These are phyloP conservation scores for Stegana nigrithorax DNA, from an alignment of 2,888 invertebrate genomes.

Conservation along the genomic window DNA sequence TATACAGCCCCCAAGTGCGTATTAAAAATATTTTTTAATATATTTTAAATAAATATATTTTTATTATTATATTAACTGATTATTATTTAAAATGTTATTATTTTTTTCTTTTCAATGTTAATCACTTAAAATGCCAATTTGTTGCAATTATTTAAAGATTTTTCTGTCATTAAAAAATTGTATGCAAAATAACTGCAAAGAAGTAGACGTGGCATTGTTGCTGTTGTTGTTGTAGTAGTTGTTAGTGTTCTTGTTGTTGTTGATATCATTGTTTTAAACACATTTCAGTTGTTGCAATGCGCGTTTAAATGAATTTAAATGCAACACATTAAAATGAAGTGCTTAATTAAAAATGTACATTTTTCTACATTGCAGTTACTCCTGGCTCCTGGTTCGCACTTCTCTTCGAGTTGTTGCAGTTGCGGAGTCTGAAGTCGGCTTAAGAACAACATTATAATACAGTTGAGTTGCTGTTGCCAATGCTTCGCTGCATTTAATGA, in stretches of 20 bases:
- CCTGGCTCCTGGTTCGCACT: neutral
- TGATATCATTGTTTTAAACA: slow-evolving; percentile 4
- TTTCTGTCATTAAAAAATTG: no score
- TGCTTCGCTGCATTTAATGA: no score
- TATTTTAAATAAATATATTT: neutral
- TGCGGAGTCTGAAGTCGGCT: neutral
- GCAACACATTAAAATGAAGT: slow-evolving; percentile 39
- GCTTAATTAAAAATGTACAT: slow-evolving; percentile 37
- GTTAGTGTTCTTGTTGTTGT: neutral
- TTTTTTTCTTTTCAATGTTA: neutral
- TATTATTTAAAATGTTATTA: neutral
- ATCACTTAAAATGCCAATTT: slow-evolving; percentile 7
- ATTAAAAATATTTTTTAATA: neutral
- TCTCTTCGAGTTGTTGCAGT: neutral
- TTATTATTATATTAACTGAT: neutral
- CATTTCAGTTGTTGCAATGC: neutral
- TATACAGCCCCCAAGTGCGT: no score
- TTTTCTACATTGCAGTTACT: neutral
- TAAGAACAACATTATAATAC: neutral
- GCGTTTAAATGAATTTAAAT: slow-evolving; percentile 45
- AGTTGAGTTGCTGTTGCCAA: no score
- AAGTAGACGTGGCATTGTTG: neutral
- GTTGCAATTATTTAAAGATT: slow-evolving; percentile 8
- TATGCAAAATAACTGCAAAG: neutral
- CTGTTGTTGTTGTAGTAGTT: slow-evolving; percentile 4